A percentile compares a stretch with the other conserved stretches of the same genome.
phyloP scores from a whole-genome alignment of 2,797 vertebrate species.

The Amblyraja radiata region DNA sequence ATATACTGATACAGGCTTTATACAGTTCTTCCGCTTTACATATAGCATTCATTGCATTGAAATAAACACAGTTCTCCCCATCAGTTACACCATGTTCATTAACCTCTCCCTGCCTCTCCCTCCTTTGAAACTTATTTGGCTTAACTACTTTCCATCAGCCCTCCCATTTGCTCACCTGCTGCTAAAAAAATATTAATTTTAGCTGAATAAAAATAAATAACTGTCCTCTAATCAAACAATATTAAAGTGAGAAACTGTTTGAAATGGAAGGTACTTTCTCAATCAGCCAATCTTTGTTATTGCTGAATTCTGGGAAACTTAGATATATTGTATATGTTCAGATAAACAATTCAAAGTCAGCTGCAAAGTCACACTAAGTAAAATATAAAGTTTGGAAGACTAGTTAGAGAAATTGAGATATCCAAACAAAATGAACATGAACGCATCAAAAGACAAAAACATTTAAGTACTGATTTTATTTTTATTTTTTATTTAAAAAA shows the following conservation, averaged over 20 bases:
- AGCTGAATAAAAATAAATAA: neutral
- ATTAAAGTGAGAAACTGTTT: neutral
- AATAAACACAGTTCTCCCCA: too few species aligned
- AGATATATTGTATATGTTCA: neutral
- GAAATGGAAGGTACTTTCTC: neutral
- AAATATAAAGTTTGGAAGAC: too few species aligned
- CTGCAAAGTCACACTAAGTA: neutral
- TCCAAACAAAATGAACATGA: neutral
- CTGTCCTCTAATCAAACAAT: neutral
- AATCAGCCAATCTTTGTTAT: neutral
- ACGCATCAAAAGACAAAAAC: neutral
- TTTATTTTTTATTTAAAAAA: too few species aligned
- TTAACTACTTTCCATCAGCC: too few species aligned
- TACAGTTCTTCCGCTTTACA: too few species aligned
- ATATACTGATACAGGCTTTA: too few species aligned
- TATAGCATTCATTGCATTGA: too few species aligned
- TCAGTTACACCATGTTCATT: too few species aligned
- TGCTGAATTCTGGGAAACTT: neutral
- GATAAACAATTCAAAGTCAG: neutral
- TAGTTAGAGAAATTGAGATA: neutral
- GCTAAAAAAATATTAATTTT: neutral
- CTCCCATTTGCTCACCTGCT: too few species aligned
- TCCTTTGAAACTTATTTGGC: too few species aligned
- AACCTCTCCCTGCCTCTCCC: too few species aligned
- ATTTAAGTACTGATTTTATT: neutral